Evolutionary conservation across 37 sponge, comb jelly and placozoan genomes (phyloP).

Genomic region (Haliclona indistincta): DNA sequence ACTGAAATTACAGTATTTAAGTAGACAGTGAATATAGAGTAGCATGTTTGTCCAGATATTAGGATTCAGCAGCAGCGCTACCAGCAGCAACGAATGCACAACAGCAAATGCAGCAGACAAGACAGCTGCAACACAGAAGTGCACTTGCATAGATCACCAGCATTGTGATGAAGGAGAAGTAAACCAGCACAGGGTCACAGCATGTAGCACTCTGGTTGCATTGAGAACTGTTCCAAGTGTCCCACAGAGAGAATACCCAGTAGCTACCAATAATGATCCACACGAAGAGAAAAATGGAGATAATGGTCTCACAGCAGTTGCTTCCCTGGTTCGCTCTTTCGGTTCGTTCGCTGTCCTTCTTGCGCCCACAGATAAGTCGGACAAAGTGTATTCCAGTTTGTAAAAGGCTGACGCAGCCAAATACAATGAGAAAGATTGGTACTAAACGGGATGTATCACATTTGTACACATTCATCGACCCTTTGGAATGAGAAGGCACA

Average conservation of each 20-base stretch:
- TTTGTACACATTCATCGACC: slow-evolving; percentile 34
- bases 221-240: slow-evolving; percentile 24
- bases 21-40: too few species aligned
- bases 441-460: slow-evolving; percentile 25
- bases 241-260: slow-evolving; percentile 41
- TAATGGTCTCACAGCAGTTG: slow-evolving; percentile 37
- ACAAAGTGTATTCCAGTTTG: slow-evolving; percentile 31
- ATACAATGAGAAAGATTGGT: slow-evolving; percentile 69
- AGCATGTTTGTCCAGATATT: too few species aligned
- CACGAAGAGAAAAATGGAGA: slow-evolving; percentile 51
- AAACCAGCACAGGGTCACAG: slow-evolving; percentile 41
- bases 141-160: too few species aligned
- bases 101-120: too few species aligned
- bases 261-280: slow-evolving; percentile 58
- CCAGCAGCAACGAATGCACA: too few species aligned
- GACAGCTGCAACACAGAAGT: too few species aligned
- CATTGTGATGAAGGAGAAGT: slow-evolving; percentile 50
- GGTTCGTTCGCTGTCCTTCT: neutral
- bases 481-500: slow-evolving; percentile 17
- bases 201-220: slow-evolving; percentile 7
- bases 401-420: slow-evolving; percentile 45
- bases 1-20: too few species aligned
- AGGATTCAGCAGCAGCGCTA: too few species aligned
- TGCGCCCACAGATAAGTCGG: slow-evolving; percentile 11
- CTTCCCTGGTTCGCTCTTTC: slow-evolving; percentile 22